Evolutionary conservation across 1,140 invertebrate genomes (phyloP), one percentile per base, ranked within the genome.

Genomic region (Laodelphax striatellus): DNA sequence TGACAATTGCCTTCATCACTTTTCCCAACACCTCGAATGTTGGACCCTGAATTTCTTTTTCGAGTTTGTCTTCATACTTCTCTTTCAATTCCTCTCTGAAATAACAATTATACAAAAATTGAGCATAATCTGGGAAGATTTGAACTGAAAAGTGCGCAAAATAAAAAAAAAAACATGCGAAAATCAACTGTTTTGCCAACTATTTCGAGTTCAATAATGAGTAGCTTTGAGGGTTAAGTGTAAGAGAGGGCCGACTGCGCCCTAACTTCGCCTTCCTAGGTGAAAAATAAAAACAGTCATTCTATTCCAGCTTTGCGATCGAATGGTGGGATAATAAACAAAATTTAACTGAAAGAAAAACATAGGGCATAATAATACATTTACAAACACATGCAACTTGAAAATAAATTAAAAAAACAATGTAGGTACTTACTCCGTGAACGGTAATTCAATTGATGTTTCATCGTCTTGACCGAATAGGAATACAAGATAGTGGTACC

Each of bases 1-100:
- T 93, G 9, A 95, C 92, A 44, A 98, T 84, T 44, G 89, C 90
- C 73, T 97, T 97, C 88, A 99, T 97, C 13, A 99, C 83, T 77
- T 90, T 91, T 17, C 92, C 92, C 38, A 99, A 80, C 5, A 98
- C 90, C 77, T 99, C 95, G 74, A 92, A 97, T 16, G 94, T 91
- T 2, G 89, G 90, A 1, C 97, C 97, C 6, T 83, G 85, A 63
- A 98, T 77, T 70, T 97, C 90, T 72, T 96, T 94, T 22, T 87
- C 80, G 52, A 98, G 77, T 74, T 94, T 97, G 16, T 87, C 91
- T 62, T 97, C 94, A 75, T 94, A 99, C 73, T 97, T 97, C 59
- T 92, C 86, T 70, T 92, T 84, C 16, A 98, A 70, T 70, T 98
- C 94, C 68, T 92, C 86, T 44, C 88, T 90, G 64, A 57, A 74